Evolutionary conservation across 2,113 vertebrate species (phyloP).

Genomic region (Polypterus bichir): DNA sequence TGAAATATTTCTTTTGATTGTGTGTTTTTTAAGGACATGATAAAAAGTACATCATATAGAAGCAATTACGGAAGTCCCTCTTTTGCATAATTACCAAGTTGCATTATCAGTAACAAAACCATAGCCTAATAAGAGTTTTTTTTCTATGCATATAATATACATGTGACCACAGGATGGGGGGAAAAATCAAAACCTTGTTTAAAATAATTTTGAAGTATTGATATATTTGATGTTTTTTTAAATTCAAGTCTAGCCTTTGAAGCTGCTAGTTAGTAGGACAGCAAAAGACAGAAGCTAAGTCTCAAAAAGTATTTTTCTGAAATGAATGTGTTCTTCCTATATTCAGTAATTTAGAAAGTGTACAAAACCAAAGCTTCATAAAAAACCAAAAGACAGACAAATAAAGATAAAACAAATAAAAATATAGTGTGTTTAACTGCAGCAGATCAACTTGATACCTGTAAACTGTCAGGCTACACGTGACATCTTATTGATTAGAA

Average conservation of each 20-base stretch:
- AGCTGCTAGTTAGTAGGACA: background rate
- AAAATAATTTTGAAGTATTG: background rate
- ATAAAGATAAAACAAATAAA: too few species aligned
- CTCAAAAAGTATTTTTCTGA: too few species aligned
- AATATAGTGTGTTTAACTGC: too few species aligned
- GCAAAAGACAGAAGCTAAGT: background rate
- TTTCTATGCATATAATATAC: background rate
- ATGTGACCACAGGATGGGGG: background rate
- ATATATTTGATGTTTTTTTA: background rate
- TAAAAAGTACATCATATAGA: conserved; percentile 25
- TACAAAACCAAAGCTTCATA: too few species aligned
- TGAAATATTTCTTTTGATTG: conserved; percentile 21
- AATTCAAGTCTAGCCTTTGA: background rate
- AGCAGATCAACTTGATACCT: too few species aligned
- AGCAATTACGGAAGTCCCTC: conserved; percentile 46
- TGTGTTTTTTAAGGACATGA: conserved; percentile 32
- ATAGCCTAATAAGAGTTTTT: conserved; percentile 28
- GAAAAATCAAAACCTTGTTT: background rate
- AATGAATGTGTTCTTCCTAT: too few species aligned
- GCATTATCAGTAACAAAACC: conserved; percentile 38
- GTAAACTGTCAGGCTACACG: too few species aligned
- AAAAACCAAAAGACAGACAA: too few species aligned
- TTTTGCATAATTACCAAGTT: conserved; percentile 50
- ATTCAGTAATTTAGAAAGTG: too few species aligned
- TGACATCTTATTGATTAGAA: too few species aligned